Evolutionary conservation across 2,797 vertebrate genomes (phyloP).

Genomic region (Myotis planiceps): DNA sequence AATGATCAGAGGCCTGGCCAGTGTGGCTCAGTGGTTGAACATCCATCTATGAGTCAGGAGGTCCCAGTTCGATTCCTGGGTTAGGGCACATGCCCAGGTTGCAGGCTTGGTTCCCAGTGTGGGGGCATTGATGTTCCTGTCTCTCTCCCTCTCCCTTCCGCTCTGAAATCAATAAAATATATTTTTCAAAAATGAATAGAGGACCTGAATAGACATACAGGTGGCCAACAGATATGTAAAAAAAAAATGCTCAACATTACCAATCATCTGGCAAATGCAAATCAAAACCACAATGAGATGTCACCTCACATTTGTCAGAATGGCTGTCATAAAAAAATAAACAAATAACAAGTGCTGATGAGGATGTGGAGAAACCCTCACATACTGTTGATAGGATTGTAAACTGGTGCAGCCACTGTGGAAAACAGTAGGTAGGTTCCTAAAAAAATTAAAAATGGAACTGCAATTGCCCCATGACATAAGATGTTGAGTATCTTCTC

Average conservation of each 20-base stretch:
- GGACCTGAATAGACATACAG: not conserved
- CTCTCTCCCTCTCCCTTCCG: no score
- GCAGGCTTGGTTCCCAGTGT: no score
- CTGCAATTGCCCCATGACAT: not conserved
- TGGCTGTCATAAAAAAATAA: not conserved
- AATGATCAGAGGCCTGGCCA: not conserved
- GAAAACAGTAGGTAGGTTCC: not conserved
- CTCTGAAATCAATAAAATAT: no score
- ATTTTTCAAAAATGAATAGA: not conserved
- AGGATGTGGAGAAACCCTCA: not conserved
- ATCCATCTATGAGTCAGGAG: no score
- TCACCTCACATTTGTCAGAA: not conserved
- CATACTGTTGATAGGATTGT: not conserved
- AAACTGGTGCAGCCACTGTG: not conserved
- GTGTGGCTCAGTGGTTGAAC: no score
- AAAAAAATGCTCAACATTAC: not conserved
- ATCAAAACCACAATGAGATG: not conserved
- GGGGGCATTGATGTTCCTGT: no score
- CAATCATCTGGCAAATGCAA: not conserved
- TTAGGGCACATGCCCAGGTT: no score
- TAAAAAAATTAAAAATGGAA: not conserved
- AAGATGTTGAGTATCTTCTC: not conserved
- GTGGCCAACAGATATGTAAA: not conserved
- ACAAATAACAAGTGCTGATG: not conserved
- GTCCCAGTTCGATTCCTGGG: no score